Conservation (phyloP, 2,888 invertebrate species). For the Xestoiulus laeticollis region DNA sequence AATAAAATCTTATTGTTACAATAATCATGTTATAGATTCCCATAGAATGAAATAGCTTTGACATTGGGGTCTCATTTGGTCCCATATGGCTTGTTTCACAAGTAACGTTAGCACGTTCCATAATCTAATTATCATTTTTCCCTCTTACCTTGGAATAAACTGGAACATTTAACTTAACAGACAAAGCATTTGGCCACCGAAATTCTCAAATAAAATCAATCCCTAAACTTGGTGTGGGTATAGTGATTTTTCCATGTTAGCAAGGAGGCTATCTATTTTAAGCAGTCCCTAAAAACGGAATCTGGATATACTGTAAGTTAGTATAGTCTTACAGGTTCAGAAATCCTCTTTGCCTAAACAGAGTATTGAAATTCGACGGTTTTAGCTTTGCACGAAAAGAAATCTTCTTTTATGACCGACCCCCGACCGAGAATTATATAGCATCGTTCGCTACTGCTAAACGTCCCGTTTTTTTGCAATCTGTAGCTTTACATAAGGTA, state of each 20-base stretch:
- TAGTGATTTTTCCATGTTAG: neutral
- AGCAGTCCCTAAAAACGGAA: neutral
- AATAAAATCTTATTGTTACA: too few species aligned
- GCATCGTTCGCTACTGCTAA: neutral
- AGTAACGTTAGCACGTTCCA: too few species aligned
- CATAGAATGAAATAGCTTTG: too few species aligned
- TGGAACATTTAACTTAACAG: too few species aligned
- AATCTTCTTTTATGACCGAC: conserved; percentile 5
- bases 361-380: neutral
- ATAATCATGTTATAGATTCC: too few species aligned
- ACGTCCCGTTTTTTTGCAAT: neutral
- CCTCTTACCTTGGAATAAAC: too few species aligned
- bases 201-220: neutral
- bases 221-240: neutral
- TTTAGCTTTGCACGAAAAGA: neutral
- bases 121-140: too few species aligned
- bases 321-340: neutral
- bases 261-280: neutral
- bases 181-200: too few species aligned
- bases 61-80: too few species aligned
- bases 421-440: neutral
- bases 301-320: neutral
- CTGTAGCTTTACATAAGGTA: neutral
- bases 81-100: too few species aligned
- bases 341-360: neutral